phyloP scores from a whole-genome alignment of 2,797 vertebrate species.

The Eospalax fontanierii region DNA sequence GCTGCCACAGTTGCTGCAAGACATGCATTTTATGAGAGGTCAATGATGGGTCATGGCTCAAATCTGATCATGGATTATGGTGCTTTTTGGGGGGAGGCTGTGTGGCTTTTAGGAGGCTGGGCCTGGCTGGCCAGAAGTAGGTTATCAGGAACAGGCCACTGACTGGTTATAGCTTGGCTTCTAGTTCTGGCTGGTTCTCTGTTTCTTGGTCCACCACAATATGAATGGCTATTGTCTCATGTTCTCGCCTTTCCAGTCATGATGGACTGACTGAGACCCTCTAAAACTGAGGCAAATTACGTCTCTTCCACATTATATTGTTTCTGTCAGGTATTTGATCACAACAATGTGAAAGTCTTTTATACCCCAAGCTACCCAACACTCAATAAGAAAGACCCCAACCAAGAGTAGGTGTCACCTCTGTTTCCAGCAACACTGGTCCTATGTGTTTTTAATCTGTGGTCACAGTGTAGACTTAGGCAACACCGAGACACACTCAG shows the following conservation, averaged over 20 bases:
- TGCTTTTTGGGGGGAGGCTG: not conserved
- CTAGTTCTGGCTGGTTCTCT: not conserved
- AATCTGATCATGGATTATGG: not conserved
- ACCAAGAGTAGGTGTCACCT: too few species aligned
- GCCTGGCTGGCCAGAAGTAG: not conserved
- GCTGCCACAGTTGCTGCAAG: constrained; percentile 91
- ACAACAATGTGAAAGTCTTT: not conserved
- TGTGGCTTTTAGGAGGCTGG: not conserved
- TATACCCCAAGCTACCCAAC: not conserved
- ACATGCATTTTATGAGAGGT: not conserved
- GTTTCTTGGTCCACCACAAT: not conserved
- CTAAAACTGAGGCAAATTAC: not conserved
- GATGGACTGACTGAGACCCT: not conserved
- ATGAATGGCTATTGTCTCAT: not conserved
- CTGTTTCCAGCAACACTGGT: not conserved
- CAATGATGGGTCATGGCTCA: too few species aligned
- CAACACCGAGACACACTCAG: not conserved
- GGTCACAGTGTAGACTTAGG: not conserved
- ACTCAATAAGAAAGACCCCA: not conserved
- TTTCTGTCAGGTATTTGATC: not conserved
- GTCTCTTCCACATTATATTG: not conserved
- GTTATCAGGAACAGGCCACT: not conserved
- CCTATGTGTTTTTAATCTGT: not conserved
- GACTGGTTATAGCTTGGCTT: not conserved
- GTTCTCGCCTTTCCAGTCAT: not conserved